Base-by-base conservation (phyloP, 1,140 invertebrate genomes). In the Ceratina calcarata region DNA sequence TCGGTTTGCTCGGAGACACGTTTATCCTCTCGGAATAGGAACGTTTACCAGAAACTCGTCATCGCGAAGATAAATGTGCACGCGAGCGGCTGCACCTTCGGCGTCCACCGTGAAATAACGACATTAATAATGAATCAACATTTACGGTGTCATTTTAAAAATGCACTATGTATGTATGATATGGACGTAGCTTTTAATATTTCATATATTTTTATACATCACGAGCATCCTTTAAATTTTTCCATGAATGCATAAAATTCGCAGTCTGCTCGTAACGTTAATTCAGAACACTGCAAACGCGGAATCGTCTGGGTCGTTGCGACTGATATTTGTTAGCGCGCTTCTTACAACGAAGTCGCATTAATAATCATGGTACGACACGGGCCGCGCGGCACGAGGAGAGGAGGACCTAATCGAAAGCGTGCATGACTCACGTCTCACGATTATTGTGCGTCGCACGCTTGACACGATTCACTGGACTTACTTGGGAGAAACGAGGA, bases 391-490 rank as follows among this genome's bases (percentile, higher is more conserved):
- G 37, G 24, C 32, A 45, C 6, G 37, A 45, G 37, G 37, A 45
- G 37, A 45, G 37, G 45, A 32, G 58, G 51, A n/a, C 69, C 76
- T 78, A 78, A 74, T 75, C 78, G 72, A 80, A 80, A 80, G 78
- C 78, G 72, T 10, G 72, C 20, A 64, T 85, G 83, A 85, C 68
- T 85, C 84, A 85, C 60, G 62, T 27, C 55, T 53, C 78, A 73
- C 27, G 83, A 85, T 85, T 81, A 68, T 58, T 72, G 74, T 85
- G 84, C 83, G 69, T 78, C 81, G 73, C 83, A 85, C 78, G 84
- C 71, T 62, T 85, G 83, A 85, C 83, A 85, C 84, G 83, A 81
- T 85, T 85, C 58, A 73, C 60, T 66, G 68, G 66, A 57, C 82
- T 71, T 53, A 53, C 73, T 72, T 51, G 79, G 37, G 84, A 84